These are phyloP conservation scores for Temnothorax unifasciatus DNA, from an alignment of 2,888 invertebrate species.

Conservation along the genomic window DNA sequence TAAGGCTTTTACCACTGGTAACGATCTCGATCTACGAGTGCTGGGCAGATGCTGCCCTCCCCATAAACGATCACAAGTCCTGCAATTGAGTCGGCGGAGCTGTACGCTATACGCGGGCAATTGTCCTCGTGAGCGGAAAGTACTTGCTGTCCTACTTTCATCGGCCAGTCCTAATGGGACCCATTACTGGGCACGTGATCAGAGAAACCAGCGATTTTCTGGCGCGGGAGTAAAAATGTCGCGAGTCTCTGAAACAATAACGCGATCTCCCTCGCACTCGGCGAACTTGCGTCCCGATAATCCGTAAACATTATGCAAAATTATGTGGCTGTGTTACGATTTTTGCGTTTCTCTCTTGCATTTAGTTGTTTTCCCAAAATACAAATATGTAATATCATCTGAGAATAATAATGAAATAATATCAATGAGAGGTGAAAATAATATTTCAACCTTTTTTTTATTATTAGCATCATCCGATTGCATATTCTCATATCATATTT, in stretches of 20 bases:
- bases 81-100: constrained; percentile 54
- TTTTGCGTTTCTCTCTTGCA: background rate
- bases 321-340: background rate
- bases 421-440: background rate
- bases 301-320: background rate
- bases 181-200: constrained; percentile 57
- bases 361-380: background rate
- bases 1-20: background rate
- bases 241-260: constrained; percentile 10
- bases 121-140: constrained; percentile 59
- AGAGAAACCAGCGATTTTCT: constrained; percentile 40
- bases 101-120: constrained; percentile 46
- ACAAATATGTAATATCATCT: background rate
- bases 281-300: background rate
- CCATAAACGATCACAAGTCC: constrained; percentile 44
- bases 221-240: constrained; percentile 18
- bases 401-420: constrained; percentile 16
- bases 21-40: constrained; percentile 48
- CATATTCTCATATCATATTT: background rate
- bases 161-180: constrained; percentile 56
- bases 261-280: background rate
- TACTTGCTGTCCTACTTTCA: constrained; percentile 68
- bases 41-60: constrained; percentile 33
- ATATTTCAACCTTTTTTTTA: background rate
- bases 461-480: background rate